Evolutionary conservation across 2,888 invertebrate genomes (phyloP), one percentile per base, ranked within the genome.

Genomic region (Pecten maximus): DNA sequence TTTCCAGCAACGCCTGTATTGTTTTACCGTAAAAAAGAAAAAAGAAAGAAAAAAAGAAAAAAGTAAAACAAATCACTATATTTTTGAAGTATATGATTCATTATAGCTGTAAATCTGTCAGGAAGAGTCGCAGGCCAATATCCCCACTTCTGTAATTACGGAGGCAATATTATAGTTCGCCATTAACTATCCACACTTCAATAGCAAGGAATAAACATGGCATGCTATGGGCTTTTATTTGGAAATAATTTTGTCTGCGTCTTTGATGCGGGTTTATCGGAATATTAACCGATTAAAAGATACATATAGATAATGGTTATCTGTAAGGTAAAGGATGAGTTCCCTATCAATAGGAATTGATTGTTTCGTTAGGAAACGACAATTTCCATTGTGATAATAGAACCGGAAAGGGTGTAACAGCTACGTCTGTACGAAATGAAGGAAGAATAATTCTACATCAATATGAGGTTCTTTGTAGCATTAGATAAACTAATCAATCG

Each of bases 171-270:
- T 74, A n/a, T 28, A 6, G 60, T 60, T 35, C 35, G 10, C 74
- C 35, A 74, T 74, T 74, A 74, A 28, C 74, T 74, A 23, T 74
- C 23, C 74, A 74, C 35, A 74, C 28, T 35, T 28, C 28, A 74
- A 28, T 74, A 74, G 19, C 74, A 74, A 74, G 28, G 74, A 74
- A 74, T 74, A 74, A 74, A 28, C 74, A 10, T 15, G 2, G 74
- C 23, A 1, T 35, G 74, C 8, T 35, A 28, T 35, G 28, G 28
- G 35, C 74, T 35, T 74, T 74, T 74, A 74, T 74, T 74, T 28
- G 74, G 74, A 74, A 74, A 74, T 74, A 74, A 74, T 74, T 74
- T 74, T 74, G 35, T 74, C 74, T 74, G 74, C 74, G 74, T 74
- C 74, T 74, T 74, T 74, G 74, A 74, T 35, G 74, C 74, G 74